These are phyloP conservation scores for Puffinus mauretanicus DNA, from an alignment of 2,113 vertebrate genomes.

Conservation along the genomic window DNA sequence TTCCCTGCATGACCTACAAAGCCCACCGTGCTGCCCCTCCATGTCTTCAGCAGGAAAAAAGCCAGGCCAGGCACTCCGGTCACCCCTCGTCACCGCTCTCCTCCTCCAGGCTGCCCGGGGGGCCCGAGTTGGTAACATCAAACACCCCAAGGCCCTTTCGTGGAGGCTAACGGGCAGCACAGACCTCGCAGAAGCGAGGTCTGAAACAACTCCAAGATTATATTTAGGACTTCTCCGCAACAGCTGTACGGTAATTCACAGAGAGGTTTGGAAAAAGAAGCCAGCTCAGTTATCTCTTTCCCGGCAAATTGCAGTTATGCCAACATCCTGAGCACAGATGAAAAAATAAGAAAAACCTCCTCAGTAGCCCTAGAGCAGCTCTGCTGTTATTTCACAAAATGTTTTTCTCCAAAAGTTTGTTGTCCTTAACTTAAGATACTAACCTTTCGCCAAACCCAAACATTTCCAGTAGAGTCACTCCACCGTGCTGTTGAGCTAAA, in stretches of 20 bases:
- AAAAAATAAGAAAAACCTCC: accelerated
- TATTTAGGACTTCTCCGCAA: conserved; percentile 20
- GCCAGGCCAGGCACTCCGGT: neutral
- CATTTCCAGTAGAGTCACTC: neutral
- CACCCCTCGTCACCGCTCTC: accelerated
- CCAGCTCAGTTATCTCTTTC: neutral
- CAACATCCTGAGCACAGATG: neutral
- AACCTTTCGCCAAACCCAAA: neutral
- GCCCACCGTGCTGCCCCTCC: neutral
- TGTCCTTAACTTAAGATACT: neutral
- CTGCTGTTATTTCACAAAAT: neutral
- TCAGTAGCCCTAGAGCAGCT: neutral
- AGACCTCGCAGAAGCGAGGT: neutral
- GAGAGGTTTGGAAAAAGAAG: neutral
- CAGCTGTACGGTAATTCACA: neutral
- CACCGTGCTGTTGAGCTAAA: neutral
- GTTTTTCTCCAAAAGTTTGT: neutral
- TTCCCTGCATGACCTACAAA: neutral
- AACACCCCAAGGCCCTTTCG: accelerated
- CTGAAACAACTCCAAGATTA: neutral
- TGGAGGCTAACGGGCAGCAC: neutral
- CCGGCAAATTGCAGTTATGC: neutral
- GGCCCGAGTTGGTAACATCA: neutral
- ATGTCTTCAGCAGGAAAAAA: neutral
- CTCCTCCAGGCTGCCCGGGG: neutral